Evolutionary conservation across 1,140 invertebrate species (phyloP), one percentile per base, ranked within the genome.

Genomic region (Xylocopa sonorina): DNA sequence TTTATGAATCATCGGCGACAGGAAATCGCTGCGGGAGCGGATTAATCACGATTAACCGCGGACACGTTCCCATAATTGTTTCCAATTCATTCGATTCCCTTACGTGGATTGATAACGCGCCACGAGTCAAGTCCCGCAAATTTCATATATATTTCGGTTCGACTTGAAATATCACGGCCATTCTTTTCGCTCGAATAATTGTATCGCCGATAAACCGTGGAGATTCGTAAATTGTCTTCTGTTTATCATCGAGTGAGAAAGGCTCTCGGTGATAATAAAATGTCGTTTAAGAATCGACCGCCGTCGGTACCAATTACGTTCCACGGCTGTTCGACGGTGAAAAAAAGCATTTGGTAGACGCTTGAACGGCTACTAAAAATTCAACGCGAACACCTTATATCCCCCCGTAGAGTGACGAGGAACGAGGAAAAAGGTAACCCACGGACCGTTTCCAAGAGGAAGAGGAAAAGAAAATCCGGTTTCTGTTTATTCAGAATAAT

Each of bases 1-100:
- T 79, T 74, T 55, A 66, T 79, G 77, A 74, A 57, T 79, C 77
- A 62, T 74, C 67, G 57, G 16, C 57, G 77, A 55, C 58, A 64
- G 69, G 69, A 79, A 79, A 74, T 79, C 60, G 16, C 48, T n/a
- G 32, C 29, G 16, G 21, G 60, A 18, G 7, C 53, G 46, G 67
- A 72, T 78, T 72, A 78, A 78, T 78, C 76, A 51, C 43, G 64
- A 69, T 77, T 68, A 78, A 78, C 64, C 46, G 55, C 53, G 32
- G 29, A 14, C 51, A 76, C 66, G 66, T 41, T 55, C 62, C 29
- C 63, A 48, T 71, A 60, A 78, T 48, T 57, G 75, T 38, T 58
- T 68, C 18, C 64, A 71, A 71, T 78, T 48, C n/a, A 63, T 64
- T 53, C 72, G n/a, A 75, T 64, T 75, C 46, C 18, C 41, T 29